Percentiles rank a stretch among this genome's conserved stretches.
Evolutionary conservation across 2,113 vertebrate species (phyloP).

Genomic region (Colinus virginianus): DNA sequence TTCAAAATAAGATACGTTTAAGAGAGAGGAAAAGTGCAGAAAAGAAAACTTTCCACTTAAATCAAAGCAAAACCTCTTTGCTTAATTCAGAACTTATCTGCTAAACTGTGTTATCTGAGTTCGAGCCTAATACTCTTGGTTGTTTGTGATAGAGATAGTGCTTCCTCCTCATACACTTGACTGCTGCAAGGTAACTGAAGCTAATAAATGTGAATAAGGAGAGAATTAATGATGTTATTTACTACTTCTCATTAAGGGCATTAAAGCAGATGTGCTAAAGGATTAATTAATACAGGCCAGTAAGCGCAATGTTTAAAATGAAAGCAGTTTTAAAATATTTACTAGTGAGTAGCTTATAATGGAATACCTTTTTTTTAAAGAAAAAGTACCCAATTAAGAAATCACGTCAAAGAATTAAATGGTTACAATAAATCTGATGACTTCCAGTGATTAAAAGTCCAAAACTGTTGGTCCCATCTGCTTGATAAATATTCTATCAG

Average conservation of each 20-base stretch:
- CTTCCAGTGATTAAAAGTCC: not conserved
- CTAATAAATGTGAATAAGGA: constrained; percentile 6
- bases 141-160: not conserved
- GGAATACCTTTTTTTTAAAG: not conserved
- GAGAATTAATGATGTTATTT: constrained; percentile 47
- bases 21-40: not conserved
- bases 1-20: not conserved
- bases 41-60: not conserved
- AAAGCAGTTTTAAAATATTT: constrained; percentile 17
- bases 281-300: constrained; percentile 21
- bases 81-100: not conserved
- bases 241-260: constrained; percentile 24
- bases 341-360: not conserved
- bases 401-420: not conserved
- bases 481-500: not conserved
- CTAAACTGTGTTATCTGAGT: not conserved
- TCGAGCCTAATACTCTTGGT: not conserved
- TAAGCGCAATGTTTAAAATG: not conserved
- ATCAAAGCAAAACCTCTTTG: not conserved
- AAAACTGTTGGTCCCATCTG: not conserved
- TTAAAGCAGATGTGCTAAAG: constrained; percentile 18
- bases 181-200: constrained; percentile 1
- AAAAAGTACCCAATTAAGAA: constrained; percentile 5
- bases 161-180: not conserved
- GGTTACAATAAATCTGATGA: not conserved